Evolutionary conservation across 2,888 invertebrate species (phyloP), one percentile per base, ranked within the genome.

Genomic region (Xestoiulus laeticollis): DNA sequence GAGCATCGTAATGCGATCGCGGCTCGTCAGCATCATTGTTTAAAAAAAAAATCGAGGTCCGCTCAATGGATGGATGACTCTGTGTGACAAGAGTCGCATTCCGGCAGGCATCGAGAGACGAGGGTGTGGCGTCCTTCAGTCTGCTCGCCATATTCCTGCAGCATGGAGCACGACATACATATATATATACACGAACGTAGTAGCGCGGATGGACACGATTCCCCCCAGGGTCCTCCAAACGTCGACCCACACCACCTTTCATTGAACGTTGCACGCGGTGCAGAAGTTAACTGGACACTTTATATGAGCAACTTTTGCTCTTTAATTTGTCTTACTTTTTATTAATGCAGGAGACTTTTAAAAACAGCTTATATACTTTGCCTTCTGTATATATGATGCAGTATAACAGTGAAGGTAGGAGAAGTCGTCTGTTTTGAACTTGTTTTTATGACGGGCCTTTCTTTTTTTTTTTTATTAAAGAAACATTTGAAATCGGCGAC

Each of bases 11-110:
- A 68, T 26, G 68, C 26, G 68, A 68, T 68, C 68, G 26, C 26
- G 68, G 68, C 68, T 68, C 68, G 68, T 68, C 68, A 68, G 68
- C 68, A 26, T 68, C 68, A 68, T 68, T 68, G 68, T 68, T 68
- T 68, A 26, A 26, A 68, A 59, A 68, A 68, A 68, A 68, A 48
- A 48, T 16, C 12, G 26, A 68, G n/a, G 26, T 68, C 26, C 68
- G 10, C 68, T n/a, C 26, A 68, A 68, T 68, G 68, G 68, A 68
- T 68, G 68, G 68, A 68, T 68, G 68, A 68, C 68, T 68, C 14
- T 12, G 68, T 68, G 68, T 68, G 68, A 68, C 68, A 68, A 68
- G 68, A 68, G 68, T 6, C 68, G 68, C 68, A 68, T 68, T 68
- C 68, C 68, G 68, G 68, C 68, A 68, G 68, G 26, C 68, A 68